Evolutionary conservation across 2,113 vertebrate genomes (phyloP), one percentile per base, ranked within the genome.

Genomic region (Todiramphus saurophagus): DNA sequence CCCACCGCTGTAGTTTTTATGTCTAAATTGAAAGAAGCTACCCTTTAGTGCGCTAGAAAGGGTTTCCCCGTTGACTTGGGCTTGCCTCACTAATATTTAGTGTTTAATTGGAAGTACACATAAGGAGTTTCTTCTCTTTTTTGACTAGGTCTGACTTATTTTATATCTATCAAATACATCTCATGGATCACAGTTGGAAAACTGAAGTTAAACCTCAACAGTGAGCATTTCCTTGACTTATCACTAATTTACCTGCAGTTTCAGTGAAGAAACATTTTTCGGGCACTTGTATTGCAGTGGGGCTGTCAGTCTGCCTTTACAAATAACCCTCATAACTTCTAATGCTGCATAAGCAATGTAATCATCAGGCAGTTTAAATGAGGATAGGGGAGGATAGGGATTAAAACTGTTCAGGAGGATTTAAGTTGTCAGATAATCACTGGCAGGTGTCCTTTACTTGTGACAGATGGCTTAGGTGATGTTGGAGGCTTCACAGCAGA

Each of bases 401-500:
- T 96, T 96, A 69, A 89, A 91, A 81, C 64, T 76, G 31, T 68
- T 96, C 37, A 41, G 50, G 55, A 48, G 46, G 59, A 80, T 96
- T 94, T 89, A 53, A 69, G 11, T 62, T 87, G 63, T 81, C 90
- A 86, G 53, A 58, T 89, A 53, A 87, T 96, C 81, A 31, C 24
- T 81, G 82, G 37, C 87, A 96, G 87, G 37, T 95, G 88, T 94
- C 92, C 60, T 94, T 94, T 87, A 59, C 69, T 83, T 69, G 59
- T 68, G 73, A 81, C 83, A 95, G 74, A 63, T 76, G 62, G 48
- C 59, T 82, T 90, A 85, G 60, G 83, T 91, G 46, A 27, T 94
- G 82, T 76, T 70, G 75, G 39, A 81, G 63, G 46, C 68, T 92
- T 89, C 44, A 21, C 0, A 7, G 56, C 14, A 62, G 79, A 93